Conservation (phyloP, 2,797 vertebrate genomes). For the Columba guinea region DNA sequence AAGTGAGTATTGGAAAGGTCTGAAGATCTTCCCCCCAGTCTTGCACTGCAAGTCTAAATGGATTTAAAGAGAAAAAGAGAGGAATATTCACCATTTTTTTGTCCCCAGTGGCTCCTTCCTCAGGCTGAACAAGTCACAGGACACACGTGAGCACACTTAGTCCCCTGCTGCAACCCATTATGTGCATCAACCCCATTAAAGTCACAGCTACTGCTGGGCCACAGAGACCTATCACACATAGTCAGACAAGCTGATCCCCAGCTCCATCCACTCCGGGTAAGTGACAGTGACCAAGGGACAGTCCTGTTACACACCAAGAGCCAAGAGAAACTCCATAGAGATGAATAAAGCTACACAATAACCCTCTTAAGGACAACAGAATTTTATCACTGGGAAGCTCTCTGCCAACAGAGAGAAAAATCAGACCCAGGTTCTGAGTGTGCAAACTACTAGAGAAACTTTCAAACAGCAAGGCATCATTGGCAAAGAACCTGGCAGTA, state of each 20-base stretch:
- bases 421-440: not conserved
- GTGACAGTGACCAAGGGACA: not conserved
- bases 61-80: not conserved
- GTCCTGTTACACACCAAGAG: not conserved
- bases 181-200: not conserved
- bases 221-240: not conserved
- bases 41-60: not conserved
- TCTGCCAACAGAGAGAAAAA: not conserved
- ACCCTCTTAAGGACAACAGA: not conserved
- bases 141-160: fast-evolving
- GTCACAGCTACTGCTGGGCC: not conserved
- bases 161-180: not conserved
- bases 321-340: not conserved
- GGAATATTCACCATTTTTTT: not conserved
- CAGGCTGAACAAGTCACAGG: not conserved
- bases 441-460: not conserved
- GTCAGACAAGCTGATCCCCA: not conserved
- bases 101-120: not conserved
- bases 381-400: not conserved
- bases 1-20: not conserved
- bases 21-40: not conserved
- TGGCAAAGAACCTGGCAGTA: not conserved
- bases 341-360: not conserved
- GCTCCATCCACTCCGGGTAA: not conserved
- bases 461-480: not conserved